phyloP scores from a whole-genome alignment of 35 echinoderm and acorn worm genomes.

The Hemicentrotus pulcherrimus region DNA sequence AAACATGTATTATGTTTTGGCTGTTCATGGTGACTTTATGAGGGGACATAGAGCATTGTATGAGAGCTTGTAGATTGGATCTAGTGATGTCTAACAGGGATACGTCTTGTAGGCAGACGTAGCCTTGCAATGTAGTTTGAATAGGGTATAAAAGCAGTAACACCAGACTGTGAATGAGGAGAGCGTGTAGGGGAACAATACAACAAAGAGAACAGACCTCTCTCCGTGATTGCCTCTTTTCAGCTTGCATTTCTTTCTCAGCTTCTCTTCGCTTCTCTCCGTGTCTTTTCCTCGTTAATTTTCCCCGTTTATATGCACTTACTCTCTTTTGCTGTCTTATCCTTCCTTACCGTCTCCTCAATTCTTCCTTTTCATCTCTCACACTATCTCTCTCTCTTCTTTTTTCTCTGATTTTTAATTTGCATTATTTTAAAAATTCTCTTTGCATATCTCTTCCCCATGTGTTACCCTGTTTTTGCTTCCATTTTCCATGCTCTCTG shows the following conservation, averaged over 20 bases:
- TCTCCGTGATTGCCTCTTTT: neutral
- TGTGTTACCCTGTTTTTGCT: no score
- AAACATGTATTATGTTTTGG: no score
- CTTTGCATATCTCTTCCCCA: no score
- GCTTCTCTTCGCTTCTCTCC: neutral
- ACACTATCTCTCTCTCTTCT: neutral
- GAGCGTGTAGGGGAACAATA: neutral
- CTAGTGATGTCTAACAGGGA: no score
- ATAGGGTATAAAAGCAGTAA: neutral
- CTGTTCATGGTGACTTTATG: no score
- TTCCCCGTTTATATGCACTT: neutral
- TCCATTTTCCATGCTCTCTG: neutral
- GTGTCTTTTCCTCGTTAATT: neutral
- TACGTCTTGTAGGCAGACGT: neutral
- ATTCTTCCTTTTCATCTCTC: neutral
- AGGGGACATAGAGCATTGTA: no score
- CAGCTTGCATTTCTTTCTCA: neutral
- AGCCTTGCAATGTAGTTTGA: neutral
- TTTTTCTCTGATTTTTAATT: neutral
- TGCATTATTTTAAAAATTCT: no score
- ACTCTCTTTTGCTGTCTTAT: neutral
- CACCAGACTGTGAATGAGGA: neutral
- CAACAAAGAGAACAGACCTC: neutral
- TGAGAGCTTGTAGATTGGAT: no score
- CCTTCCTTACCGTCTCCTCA: neutral